A percentile compares a stretch with the other conserved stretches of the same genome.
Evolutionary conservation across 2,797 vertebrate genomes (phyloP).

Genomic region (Xiphorhynchus erythropygius): DNA sequence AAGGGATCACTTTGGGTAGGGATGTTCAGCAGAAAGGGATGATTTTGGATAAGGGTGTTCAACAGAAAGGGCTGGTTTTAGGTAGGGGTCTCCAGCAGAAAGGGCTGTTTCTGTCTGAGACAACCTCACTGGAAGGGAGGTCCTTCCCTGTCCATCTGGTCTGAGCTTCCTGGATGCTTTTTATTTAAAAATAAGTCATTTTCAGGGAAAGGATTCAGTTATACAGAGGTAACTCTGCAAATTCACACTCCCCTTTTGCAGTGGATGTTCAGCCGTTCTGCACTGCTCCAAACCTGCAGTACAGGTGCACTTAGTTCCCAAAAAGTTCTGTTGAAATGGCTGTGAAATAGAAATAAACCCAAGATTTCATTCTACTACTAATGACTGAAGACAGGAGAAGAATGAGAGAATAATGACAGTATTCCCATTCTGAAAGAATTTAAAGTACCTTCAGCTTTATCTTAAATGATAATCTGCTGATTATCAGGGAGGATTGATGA

Average conservation of each 20-base stretch:
- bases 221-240: background rate
- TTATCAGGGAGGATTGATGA: background rate
- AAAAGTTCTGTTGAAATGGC: background rate
- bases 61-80: background rate
- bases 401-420: background rate
- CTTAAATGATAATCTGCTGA: background rate
- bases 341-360: background rate
- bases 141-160: background rate
- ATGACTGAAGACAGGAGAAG: background rate
- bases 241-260: background rate
- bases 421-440: background rate
- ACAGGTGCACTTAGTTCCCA: background rate
- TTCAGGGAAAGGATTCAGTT: background rate
- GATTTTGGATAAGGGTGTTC: background rate
- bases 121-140: background rate
- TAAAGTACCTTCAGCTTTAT: background rate
- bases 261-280: background rate
- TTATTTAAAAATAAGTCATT: background rate
- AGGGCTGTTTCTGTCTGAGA: background rate
- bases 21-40: too few relatives aligned
- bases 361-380: fast-evolving
- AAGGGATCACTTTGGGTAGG: background rate
- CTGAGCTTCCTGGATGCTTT: background rate
- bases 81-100: background rate
- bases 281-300: background rate